Percentiles rank a stretch among this genome's conserved stretches.
phyloP scores from a whole-genome alignment of 2,888 invertebrate species.

The Scaeva pyrastri region DNA sequence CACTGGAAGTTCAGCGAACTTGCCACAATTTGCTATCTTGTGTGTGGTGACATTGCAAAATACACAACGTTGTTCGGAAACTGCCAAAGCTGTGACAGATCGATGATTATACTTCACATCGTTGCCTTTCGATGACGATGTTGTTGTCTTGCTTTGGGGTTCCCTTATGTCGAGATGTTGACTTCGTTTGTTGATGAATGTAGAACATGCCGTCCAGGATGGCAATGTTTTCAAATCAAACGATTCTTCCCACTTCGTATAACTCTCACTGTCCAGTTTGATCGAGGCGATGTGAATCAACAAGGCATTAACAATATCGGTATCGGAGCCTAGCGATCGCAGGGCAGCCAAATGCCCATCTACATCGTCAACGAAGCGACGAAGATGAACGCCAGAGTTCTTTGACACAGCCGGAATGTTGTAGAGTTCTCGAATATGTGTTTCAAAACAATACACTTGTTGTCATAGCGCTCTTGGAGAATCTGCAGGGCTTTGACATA shows the following conservation, averaged over 20 bases:
- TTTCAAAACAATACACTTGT: slow-evolving; percentile 43
- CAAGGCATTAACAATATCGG: slow-evolving; percentile 30
- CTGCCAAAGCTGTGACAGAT: neutral
- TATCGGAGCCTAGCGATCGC: slow-evolving; percentile 38
- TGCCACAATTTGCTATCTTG: slow-evolving; percentile 34
- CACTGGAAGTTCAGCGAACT: slow-evolving; percentile 30
- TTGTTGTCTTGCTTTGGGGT: neutral
- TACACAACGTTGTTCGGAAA: slow-evolving; percentile 19
- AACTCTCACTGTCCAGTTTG: neutral
- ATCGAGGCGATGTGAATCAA: neutral
- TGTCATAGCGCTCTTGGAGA: slow-evolving; percentile 46
- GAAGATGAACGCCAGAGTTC: slow-evolving; percentile 41
- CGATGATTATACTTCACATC: slow-evolving; percentile 2
- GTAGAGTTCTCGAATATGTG: slow-evolving; percentile 30
- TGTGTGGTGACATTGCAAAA: slow-evolving; percentile 28
- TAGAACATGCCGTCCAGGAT: slow-evolving; percentile 19
- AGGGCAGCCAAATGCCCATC: slow-evolving; percentile 52
- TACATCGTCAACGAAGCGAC: slow-evolving; percentile 48
- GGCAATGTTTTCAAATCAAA: slow-evolving; percentile 17
- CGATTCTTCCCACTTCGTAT: slow-evolving; percentile 6
- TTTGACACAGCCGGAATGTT: slow-evolving; percentile 28
- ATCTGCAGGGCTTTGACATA: slow-evolving; percentile 16
- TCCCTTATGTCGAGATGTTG: slow-evolving; percentile 29
- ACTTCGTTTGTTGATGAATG: slow-evolving; percentile 24
- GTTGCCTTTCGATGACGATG: slow-evolving; percentile 26